Base-by-base conservation (phyloP, 2,888 invertebrate genomes). In the Eulithis prunata region DNA sequence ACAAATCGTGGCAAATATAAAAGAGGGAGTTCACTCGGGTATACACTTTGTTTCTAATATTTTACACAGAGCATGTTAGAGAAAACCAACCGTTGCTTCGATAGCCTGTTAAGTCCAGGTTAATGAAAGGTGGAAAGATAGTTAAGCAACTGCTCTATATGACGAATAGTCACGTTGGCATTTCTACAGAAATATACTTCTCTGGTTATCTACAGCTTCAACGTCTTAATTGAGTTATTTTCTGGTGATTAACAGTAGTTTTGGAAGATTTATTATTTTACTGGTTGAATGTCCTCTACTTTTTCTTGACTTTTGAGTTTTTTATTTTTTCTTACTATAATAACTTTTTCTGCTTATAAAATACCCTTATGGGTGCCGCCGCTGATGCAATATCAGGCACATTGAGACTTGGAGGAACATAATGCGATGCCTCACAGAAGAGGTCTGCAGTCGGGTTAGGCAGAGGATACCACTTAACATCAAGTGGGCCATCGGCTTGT, bases 101-200 rank as follows among this genome's bases (percentile, higher is more conserved):
- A 38, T 57, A 11, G 11, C 45, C 57, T 61, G 64, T 55, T 13
- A 58, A 14, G 70, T 63, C 64, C 70, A 70, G 63, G 70, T 70
- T 67, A 70, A 69, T 71, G 70, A 69, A 64, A 75, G 69, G 73
- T 73, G 65, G 56, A 66, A 61, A 68, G 71, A 75, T 76, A 72
- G 68, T 70, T 63, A 59, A 64, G 63, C 61, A 71, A 70, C 59
- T 63, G 62, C 70, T 73, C 63, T 57, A n/a, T 64, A 51, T 75
- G 72, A 73, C 72, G 58, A 60, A 73, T 69, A 54, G 64, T 65
- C 41, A 12, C 41, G 63, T 57, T 66, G 66, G 66, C 66, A 69
- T 70, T 70, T 69, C 67, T 64, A 52, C 59, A 62, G 61, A 69
- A 64, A 64, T 70, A 61, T 66, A 70, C 68, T 61, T 64, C 56